Evolutionary conservation across 2,797 vertebrate genomes (phyloP), one percentile per base, ranked within the genome.

Genomic region (Dicrostonyx torquatus): DNA sequence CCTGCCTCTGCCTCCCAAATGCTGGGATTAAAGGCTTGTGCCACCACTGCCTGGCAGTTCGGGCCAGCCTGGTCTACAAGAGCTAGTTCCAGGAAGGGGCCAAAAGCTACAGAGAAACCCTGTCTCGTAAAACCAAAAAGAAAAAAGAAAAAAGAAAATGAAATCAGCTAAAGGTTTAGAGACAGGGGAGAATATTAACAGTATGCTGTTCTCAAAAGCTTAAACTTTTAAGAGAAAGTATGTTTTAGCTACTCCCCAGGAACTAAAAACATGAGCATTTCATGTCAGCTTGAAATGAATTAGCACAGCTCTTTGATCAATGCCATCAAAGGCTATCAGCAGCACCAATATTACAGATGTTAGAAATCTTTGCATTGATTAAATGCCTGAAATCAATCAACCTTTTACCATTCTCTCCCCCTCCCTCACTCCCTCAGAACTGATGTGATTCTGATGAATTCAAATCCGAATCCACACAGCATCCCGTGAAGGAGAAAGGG

Each of bases 301-400:
- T 94, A 90, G 58, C 77, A 89, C 91, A 93, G 88, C 45, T 82
- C 79, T 96, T 92, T 96, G 87, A 96, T 96, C 91, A 87, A 64
- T 82, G 70, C 31, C 43, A 95, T 94, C 96, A 96, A 96, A 96
- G 89, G 89, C 96, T 93, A 91, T 85, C 93, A 87, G 86, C 72
- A 90, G 76, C 11, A 70, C 84, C 80, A 78, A 94, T 89, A 95
- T 96, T 92, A 96, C 8, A 92, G 83, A 94, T 31, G 76, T 93
- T 87, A 90, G 86, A 91, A 40, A 85, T 48, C 77, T 90, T 87
- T 92, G 40, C 89, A 94, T 95, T 95, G 93, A 95, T 73, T 87
- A 89, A 89, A 70, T 84, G 50, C 75, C 92, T 89, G 31, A 92
- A 89, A 96, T 96, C 95, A 95, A 96, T 94, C 90, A 83, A 87